A percentile compares a stretch with the other conserved stretches of the same genome.
phyloP scores from a whole-genome alignment of 2,888 invertebrate species.

The Trichopoda pennipes region DNA sequence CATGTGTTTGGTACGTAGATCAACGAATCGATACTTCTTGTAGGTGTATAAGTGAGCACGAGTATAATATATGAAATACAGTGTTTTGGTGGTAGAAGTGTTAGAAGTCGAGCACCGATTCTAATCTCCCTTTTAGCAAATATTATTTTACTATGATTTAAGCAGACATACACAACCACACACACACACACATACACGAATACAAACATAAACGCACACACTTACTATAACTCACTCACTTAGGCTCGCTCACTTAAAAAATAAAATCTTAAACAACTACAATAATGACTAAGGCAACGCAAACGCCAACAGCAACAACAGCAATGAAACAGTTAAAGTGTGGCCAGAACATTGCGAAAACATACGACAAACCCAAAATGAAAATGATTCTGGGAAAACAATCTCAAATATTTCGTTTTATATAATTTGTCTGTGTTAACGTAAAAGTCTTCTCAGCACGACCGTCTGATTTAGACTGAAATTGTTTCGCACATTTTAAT shows the following conservation, averaged over 20 bases:
- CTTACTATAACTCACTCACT: neutral
- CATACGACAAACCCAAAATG: slow-evolving; percentile 41
- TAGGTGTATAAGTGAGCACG: slow-evolving; percentile 64
- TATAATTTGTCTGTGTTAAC: slow-evolving; percentile 66
- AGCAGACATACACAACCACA: neutral
- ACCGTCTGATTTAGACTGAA: slow-evolving; percentile 81
- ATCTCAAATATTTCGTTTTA: slow-evolving; percentile 48
- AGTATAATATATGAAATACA: slow-evolving; percentile 50
- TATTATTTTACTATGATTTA: slow-evolving; percentile 45
- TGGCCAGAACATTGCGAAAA: slow-evolving; percentile 52
- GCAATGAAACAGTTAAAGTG: slow-evolving; percentile 40
- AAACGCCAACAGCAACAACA: slow-evolving; percentile 22
- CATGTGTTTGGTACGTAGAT: slow-evolving; percentile 55
- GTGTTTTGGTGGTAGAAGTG: slow-evolving; percentile 65
- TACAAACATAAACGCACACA: too few relatives aligned
- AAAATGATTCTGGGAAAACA: slow-evolving; percentile 50
- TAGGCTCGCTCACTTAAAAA: slow-evolving; percentile 18
- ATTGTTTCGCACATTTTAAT: slow-evolving; percentile 81
- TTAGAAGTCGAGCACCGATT: slow-evolving; percentile 38
- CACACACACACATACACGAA: neutral
- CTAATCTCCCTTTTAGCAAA: slow-evolving; percentile 50
- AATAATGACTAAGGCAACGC: slow-evolving; percentile 25
- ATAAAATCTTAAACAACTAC: slow-evolving; percentile 51
- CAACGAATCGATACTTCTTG: slow-evolving; percentile 61
- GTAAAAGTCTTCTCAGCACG: slow-evolving; percentile 81